Base-by-base conservation (phyloP, 2,113 vertebrate species). In the Callocephalon fimbriatum region DNA sequence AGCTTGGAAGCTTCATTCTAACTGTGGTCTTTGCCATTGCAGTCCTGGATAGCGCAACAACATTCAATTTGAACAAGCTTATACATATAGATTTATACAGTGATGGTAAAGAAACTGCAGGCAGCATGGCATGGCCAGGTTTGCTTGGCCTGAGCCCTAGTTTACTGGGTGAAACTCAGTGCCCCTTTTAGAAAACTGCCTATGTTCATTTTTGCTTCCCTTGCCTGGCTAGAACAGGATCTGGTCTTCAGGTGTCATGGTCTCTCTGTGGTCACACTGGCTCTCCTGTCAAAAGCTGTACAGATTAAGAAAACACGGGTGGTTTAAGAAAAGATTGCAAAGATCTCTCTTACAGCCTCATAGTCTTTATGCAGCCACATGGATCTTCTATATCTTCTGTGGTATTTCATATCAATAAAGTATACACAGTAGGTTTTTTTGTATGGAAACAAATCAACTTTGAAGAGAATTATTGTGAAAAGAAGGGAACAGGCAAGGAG, bases 11-110 rank as follows among this genome's bases (percentile, higher is more conserved):
- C 45, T 53, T 48, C 31, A 6, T 66, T 29, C 20, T 2, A 3
- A 8, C 18, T 35, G 45, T 7, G 23, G 19, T 47, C 44, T 56
- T 89, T 56, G 51, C 32, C 42, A 15, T 2, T 66, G 37, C 22
- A 53, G 42, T 61, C 54, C 26, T 7, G 4, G 68, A 71, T 2
- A 63, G 45, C 20, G 29, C 10, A 29, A 10, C 38, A 42, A 10
- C 0, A 0, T 32, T 54, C 47, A 25, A 4, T 66, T 44, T n/a
- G 40, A 61, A 59, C 0, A 12, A 72, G 22, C 22, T 0, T 0
- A 54, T 12, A 4, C 9, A 9, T 16, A 38, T 16, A 9, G 17
- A 67, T 81, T 58, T 70, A 51, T 67, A 13, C 1, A 1, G 59
- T 17, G 65, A 62, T 8, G 35, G n/a, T 42, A 77, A 66, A 35